Base-by-base conservation (phyloP, 2,888 invertebrate species). In the Rhamnusium bicolor region DNA sequence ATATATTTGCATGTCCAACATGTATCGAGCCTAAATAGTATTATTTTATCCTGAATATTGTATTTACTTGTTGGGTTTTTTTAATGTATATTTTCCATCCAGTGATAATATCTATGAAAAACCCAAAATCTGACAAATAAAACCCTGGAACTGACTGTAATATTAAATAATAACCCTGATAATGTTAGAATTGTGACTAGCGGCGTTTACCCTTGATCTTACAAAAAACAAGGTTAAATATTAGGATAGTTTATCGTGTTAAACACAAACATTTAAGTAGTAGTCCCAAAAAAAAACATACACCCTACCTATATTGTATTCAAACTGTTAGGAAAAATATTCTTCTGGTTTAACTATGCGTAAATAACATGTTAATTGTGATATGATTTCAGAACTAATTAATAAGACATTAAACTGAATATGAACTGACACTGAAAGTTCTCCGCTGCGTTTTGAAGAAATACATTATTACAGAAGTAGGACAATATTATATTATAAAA, bases 141-240 rank as follows among this genome's bases (percentile, higher is more conserved):
- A 73, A 76, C 71, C 68, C 73, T 74, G 71, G 74, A 79, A 81
- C 77, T 79, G 80, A 80, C 79, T 79, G 77, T 75, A 71, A 58
- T 70, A 73, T 69, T 67, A 62, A 69, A 56, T n/a, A 58, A 66
- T 49, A 60, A 73, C 65, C 61, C 69, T 65, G 71, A 71, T 71
- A 60, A 77, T 84, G 87, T 88, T 88, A 88, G 87, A 88, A 87
- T 85, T 87, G 88, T 88, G 88, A 87, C 85, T 88, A 88, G 88
- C 87, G 88, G 88, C 88, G 86, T 85, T 83, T 81, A 82, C 81
- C 80, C 80, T 81, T 80, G 79, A 81, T 83, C 84, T 85, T 85
- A 72, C 56, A 72, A 12, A 47, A 84, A 81, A 80, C 79, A 81
- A 84, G 82, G 84, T 84, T 82, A 83, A 82, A 83, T 80, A 79